Evolutionary conservation across 2,888 invertebrate genomes (phyloP), one percentile per base, ranked within the genome.

Genomic region (Luperina nickerlii): DNA sequence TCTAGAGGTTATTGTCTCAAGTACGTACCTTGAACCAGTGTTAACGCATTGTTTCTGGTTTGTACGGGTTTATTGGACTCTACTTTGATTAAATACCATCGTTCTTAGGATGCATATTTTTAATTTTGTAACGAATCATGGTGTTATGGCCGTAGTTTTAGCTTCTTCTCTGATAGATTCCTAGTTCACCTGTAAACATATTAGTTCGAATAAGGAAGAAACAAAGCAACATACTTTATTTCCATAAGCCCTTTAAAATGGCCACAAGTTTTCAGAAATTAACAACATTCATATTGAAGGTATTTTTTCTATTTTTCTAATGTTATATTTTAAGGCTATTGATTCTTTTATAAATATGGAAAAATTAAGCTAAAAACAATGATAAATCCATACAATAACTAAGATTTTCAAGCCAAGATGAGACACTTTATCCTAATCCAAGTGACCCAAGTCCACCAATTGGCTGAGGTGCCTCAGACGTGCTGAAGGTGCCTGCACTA

Each of bases 1-100:
- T 68, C 71, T 57, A 86, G 65, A 86, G 79, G 83, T 85, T 87
- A 86, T 85, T 83, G 79, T 87, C 83, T 86, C 76, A 76, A 83
- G 79, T 84, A 48, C 69, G 62, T 86, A 65, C 87, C 76, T 83
- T 74, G 87, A 79, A 87, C 69, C 66, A 75, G 38, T 63, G 68
- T 42, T 63, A 73, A 45, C 57, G 38, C 62, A 32, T 67, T 75
- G 76, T 80, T 84, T 66, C 87, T 75, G 84, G 76, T 63, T 73
- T 18, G 54, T 27, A 65, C 9, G 13, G 42, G 57, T 67, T 9
- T 24, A 8, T 45, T 54, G 11, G 15, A 15, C n/a, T n/a, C 20
- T 51, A 24, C 24, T 8, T n/a, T 54, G 24, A 54, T 18, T 54
- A 24, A 54, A 70, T 32, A 38, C 9, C 32, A 38, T n/a, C 5